Evolutionary conservation across 2,113 vertebrate genomes (phyloP).

Genomic region (Bothrops jararaca): DNA sequence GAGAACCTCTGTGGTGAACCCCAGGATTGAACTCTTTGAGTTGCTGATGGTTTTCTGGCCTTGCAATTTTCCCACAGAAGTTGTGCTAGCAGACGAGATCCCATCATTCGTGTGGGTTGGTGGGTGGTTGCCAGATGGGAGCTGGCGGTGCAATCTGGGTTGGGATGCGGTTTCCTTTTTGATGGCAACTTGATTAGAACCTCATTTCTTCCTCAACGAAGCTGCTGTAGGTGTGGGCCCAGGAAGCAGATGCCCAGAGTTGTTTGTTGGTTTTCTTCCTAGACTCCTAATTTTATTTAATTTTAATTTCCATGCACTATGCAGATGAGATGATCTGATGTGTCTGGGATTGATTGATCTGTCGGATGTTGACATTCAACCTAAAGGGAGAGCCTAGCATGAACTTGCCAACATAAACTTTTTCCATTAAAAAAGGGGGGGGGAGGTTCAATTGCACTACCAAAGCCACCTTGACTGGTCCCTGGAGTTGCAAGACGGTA

Average conservation of each 20-base stretch:
- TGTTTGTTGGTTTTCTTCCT: neutral
- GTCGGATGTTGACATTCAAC: neutral
- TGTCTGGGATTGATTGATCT: neutral
- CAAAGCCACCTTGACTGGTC: neutral
- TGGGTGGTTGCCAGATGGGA: neutral
- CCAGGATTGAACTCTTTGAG: too few relatives aligned
- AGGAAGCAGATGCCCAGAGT: neutral
- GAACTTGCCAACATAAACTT: neutral
- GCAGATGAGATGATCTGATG: neutral
- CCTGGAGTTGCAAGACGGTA: neutral
- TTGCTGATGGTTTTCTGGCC: neutral
- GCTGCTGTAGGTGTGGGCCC: neutral
- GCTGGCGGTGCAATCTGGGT: neutral
- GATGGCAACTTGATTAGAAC: neutral
- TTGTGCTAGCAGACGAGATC: neutral
- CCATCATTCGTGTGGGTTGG: neutral
- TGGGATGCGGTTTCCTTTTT: neutral
- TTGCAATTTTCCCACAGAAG: neutral
- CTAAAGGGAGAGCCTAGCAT: neutral
- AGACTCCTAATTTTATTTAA: neutral
- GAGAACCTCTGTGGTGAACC: too few relatives aligned
- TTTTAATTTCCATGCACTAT: neutral
- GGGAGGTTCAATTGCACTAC: neutral
- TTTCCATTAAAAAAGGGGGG: neutral
- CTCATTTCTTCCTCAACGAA: neutral